Evolutionary conservation across 2,888 invertebrate species (phyloP), one percentile per base, ranked within the genome.

Genomic region (Empis livida): DNA sequence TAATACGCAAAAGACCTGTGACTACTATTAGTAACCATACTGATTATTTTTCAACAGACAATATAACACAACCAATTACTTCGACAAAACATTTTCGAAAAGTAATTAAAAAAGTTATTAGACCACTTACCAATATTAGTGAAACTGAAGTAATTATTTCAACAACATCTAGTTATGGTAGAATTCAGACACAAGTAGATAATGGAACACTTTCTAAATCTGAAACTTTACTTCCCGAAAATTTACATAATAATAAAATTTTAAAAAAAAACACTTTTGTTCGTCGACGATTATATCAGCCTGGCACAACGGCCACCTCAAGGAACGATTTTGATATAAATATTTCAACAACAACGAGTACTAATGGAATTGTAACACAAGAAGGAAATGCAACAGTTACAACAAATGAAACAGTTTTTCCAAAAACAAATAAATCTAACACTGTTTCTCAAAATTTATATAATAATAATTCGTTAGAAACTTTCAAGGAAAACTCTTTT

Each of bases 21-120:
- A 30, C 35, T 40, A 15, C 15, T 45, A 23, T 23, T 42, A 44
- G 23, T 17, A 31, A 2, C 5, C 6, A 35, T n/a, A 35, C 35
- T 35, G 35, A 35, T n/a, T 35, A 5, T 13, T 8, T 8, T 9
- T 5, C 23, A 27, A 9, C 5, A 27, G 35, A 35, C 45, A 45
- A 53, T 38, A 51, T 53, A 47, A 50, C 53, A 27, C 44, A 51
- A 35, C 41, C 42, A 3, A 45, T 46, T 20, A 52, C 50, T 49
- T 51, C 60, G 20, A 56, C 53, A 23, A 64, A 64, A 55, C 61
- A 60, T 27, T 56, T 61, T 50, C 61, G 64, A 8, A 64, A 63
- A 46, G 53, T 63, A 38, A 59, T 62, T 20, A 61, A 61, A 23
- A 61, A 63, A 42, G 51, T 65, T 14, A 54, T 58, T 37, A 56